Evolutionary conservation across 2,113 vertebrate genomes (phyloP).

Genomic region (Chaetura pelagica): DNA sequence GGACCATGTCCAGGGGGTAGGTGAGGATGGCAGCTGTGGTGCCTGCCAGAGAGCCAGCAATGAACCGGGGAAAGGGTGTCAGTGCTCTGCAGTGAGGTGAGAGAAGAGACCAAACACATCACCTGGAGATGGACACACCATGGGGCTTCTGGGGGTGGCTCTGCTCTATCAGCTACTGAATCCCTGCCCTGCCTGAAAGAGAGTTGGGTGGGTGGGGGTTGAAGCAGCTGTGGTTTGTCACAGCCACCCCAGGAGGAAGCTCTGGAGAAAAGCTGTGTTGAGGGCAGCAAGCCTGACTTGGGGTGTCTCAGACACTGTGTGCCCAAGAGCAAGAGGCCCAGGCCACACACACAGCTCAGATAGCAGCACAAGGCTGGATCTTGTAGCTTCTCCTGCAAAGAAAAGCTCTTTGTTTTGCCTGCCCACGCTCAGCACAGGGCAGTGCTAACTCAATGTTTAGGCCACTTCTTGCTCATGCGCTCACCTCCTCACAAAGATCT

Average conservation of each 20-base stretch:
- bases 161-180: background rate
- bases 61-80: conserved; percentile 89
- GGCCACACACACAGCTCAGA: background rate
- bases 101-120: background rate
- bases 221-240: background rate
- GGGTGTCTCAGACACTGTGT: background rate
- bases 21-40: conserved; percentile 90
- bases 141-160: background rate
- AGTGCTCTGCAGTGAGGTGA: conserved; percentile 79
- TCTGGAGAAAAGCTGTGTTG: background rate
- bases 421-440: background rate
- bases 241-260: background rate
- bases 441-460: background rate
- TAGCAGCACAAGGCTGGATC: background rate
- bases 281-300: background rate
- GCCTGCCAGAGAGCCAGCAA: conserved; percentile 92
- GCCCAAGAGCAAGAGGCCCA: background rate
- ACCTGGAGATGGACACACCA: background rate
- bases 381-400: background rate
- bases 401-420: background rate
- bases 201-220: background rate
- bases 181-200: background rate
- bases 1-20: conserved; percentile 96
- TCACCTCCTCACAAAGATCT: background rate
- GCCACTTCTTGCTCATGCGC: background rate